Percentiles rank a stretch among this genome's conserved stretches.
Conservation (phyloP, 2,113 vertebrate species). For the Thunnus maccoyii region DNA sequence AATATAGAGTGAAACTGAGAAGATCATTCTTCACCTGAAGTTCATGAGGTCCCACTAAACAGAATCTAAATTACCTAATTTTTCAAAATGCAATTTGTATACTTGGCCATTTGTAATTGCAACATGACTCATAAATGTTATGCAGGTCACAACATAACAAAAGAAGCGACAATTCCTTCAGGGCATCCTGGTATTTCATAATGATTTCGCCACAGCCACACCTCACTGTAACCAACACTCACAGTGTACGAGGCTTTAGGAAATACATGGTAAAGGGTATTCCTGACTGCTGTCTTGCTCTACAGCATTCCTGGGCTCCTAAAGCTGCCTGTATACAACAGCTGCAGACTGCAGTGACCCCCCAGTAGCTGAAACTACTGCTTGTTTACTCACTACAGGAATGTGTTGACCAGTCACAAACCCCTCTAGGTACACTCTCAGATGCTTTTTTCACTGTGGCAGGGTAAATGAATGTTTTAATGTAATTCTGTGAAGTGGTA, state of each 20-base stretch:
- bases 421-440: neutral
- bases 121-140: neutral
- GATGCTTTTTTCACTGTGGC: neutral
- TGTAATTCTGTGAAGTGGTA: neutral
- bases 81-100: neutral
- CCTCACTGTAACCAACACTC: neutral
- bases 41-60: too few relatives aligned
- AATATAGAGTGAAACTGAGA: too few relatives aligned
- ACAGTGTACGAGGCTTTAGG: neutral
- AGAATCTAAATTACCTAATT: too few relatives aligned
- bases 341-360: constrained; percentile 52
- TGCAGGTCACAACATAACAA: neutral
- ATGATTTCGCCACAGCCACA: neutral
- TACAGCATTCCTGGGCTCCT: constrained; percentile 54
- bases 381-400: constrained; percentile 58
- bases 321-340: constrained; percentile 57
- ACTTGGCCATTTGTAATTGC: neutral
- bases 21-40: too few relatives aligned
- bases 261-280: constrained; percentile 14
- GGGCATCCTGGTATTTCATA: neutral
- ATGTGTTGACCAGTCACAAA: constrained; percentile 52
- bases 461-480: neutral
- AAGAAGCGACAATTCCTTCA: neutral
- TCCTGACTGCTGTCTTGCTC: constrained; percentile 45
- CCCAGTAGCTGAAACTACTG: constrained; percentile 42